Base-by-base conservation (phyloP, 2,888 invertebrate genomes). In the Deroplatys truncata region DNA sequence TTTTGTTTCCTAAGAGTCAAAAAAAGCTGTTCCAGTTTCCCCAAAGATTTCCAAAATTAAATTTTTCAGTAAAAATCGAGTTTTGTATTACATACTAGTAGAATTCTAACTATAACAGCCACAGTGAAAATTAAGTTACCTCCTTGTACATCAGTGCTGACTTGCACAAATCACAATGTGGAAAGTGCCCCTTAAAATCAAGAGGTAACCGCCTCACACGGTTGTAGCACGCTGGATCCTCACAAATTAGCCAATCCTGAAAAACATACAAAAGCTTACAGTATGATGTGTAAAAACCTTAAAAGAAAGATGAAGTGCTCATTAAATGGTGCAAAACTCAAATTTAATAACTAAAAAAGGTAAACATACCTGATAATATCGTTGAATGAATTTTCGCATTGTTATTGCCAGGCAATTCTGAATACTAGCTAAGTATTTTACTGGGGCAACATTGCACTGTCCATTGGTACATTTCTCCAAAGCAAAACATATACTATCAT, bases 181-280 rank as follows among this genome's bases (percentile, higher is more conserved):
- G 98, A 91, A 95, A 95, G 85, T 94, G 95, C 9, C 94, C 93
- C 13, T 92, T 92, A 91, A 96, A 95, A 87, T 93, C 92, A 84
- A 95, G 92, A 0, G 97, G 96, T 88, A 97, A 91, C 29, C 95
- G 94, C 89, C 95, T 94, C 0, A 96, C 97, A 91, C 96, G 95
- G 92, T 96, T 95, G 5, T 95, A 95, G 92, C 99, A 99, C 4
- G 96, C 96, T 0, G 98, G 97, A 94, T 98, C 98, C 93, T 98
- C 98, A 93, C 99, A 99, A 7, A 96, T 96, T 93, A 98, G 92
- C 95, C 96, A 96, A 90, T 97, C 96, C 92, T 91, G 91, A 89
- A 31, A 89, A 89, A 90, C 86, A 28, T 2, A 43, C 8, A 43
- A 43, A 43, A 43, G 2, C 43, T 43, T 43, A 35, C 35, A 35